Evolutionary conservation across 2,113 vertebrate species (phyloP).

Genomic region (Pluvialis apricaria): DNA sequence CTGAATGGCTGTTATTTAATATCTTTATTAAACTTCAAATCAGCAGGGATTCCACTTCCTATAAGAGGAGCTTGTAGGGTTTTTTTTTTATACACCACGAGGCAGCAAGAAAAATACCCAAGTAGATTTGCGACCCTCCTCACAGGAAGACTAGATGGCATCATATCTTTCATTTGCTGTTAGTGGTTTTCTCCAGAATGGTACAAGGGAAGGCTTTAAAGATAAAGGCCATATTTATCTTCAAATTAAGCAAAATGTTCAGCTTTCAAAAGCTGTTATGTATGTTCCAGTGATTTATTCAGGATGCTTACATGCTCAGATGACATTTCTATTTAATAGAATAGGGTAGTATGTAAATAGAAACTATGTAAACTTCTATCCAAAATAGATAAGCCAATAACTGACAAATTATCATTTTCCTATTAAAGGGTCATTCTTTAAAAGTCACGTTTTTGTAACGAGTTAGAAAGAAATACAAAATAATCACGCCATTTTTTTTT

Average conservation of each 20-base stretch:
- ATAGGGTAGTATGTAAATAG: neutral
- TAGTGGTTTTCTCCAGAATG: neutral
- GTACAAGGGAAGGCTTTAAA: neutral
- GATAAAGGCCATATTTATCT: neutral
- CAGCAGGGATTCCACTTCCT: neutral
- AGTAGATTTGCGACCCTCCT: neutral
- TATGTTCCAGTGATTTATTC: neutral
- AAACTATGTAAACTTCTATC: neutral
- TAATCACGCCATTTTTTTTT: neutral
- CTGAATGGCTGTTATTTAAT: neutral
- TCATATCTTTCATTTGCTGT: neutral
- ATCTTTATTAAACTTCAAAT: neutral
- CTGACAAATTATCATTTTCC: neutral
- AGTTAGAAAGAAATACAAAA: neutral
- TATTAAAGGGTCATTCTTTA: neutral
- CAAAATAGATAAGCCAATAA: neutral
- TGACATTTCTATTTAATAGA: neutral
- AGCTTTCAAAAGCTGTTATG: neutral
- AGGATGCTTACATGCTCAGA: neutral
- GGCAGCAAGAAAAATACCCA: neutral
- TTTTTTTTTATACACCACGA: neutral
- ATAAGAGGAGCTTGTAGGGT: rapidly evolving
- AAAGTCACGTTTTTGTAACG: neutral
- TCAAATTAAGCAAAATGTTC: neutral
- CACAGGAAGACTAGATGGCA: neutral